Evolutionary conservation across 2,888 invertebrate genomes (phyloP).

Genomic region (Drosophila greeni): DNA sequence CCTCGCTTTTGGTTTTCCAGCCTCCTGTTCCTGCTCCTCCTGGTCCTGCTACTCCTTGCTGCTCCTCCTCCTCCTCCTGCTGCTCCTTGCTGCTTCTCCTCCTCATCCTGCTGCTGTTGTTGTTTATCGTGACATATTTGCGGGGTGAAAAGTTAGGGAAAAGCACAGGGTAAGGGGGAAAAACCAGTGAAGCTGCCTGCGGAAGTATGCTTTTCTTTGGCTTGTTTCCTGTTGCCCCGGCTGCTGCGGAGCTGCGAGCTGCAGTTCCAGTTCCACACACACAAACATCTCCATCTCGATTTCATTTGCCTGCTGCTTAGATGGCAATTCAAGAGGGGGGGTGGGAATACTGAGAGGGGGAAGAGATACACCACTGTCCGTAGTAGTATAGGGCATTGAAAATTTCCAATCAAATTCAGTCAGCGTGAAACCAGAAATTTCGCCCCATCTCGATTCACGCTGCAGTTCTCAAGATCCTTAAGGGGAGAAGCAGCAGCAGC

Average conservation of each 20-base stretch:
- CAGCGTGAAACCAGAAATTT: conserved; percentile 69
- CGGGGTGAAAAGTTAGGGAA: conserved; percentile 29
- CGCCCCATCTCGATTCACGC: conserved; percentile 58
- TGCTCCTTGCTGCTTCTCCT: conserved; percentile 19
- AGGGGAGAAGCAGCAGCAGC: conserved; percentile 23
- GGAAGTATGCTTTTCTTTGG: conserved; percentile 58
- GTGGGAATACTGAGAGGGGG: too few species aligned
- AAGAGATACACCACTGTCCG: conserved; percentile 17
- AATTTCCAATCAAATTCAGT: conserved; percentile 74
- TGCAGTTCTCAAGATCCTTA: conserved; percentile 50
- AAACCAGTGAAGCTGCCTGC: conserved; percentile 37
- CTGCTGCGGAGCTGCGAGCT: conserved; percentile 22
- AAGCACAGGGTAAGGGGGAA: background rate
- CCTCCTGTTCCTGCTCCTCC: conserved; percentile 7
- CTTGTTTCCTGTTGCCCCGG: conserved; percentile 56
- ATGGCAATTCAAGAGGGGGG: conserved; percentile 11
- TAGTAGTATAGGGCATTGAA: conserved; percentile 43
- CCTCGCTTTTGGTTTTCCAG: conserved; percentile 9
- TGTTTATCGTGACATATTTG: conserved; percentile 63
- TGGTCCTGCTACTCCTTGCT: conserved; percentile 21
- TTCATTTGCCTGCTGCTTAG: conserved; percentile 48
- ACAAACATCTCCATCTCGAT: conserved; percentile 46
- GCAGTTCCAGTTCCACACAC: conserved; percentile 30
- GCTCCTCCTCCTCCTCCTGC: conserved; percentile 20
- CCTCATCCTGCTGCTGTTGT: conserved; percentile 37